A percentile compares a stretch with the other conserved stretches of the same genome.
phyloP scores from a whole-genome alignment of 2,113 vertebrate species.

The Eudyptes chrysolophus region DNA sequence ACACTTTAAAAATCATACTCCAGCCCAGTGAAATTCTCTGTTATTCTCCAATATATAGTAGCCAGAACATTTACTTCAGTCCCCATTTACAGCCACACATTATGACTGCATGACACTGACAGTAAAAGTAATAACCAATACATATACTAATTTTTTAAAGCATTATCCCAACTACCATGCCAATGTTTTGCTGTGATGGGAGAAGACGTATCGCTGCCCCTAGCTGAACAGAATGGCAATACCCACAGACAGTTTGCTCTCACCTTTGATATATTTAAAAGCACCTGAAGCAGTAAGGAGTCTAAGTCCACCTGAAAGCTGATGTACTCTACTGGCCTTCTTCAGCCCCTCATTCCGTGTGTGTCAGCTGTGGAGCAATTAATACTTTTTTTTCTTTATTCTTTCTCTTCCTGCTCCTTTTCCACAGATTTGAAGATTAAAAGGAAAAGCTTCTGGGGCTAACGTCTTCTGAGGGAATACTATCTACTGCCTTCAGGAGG shows the following conservation, averaged over 20 bases:
- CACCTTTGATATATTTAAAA: background rate
- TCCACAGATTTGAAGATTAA: background rate
- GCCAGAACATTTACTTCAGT: background rate
- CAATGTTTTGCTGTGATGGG: background rate
- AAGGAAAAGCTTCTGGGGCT: background rate
- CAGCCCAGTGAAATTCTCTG: background rate
- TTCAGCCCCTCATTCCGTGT: background rate
- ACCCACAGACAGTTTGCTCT: background rate
- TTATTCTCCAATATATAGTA: background rate
- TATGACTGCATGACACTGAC: background rate
- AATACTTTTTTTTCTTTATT: background rate
- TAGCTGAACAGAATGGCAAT: background rate
- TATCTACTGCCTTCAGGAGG: background rate
- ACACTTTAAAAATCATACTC: background rate
- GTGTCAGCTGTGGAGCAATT: background rate
- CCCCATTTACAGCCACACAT: background rate
- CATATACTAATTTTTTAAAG: background rate
- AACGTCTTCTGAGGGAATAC: background rate
- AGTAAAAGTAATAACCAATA: background rate
- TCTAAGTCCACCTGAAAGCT: background rate
- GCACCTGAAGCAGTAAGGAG: background rate
- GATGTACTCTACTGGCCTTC: background rate
- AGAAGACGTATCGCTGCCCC: accelerated
- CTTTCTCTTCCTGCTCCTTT: background rate
- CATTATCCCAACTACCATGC: background rate